These are phyloP conservation scores for Drosophila rhopaloa DNA, from an alignment of 1,140 invertebrate genomes.

Conservation along the genomic window DNA sequence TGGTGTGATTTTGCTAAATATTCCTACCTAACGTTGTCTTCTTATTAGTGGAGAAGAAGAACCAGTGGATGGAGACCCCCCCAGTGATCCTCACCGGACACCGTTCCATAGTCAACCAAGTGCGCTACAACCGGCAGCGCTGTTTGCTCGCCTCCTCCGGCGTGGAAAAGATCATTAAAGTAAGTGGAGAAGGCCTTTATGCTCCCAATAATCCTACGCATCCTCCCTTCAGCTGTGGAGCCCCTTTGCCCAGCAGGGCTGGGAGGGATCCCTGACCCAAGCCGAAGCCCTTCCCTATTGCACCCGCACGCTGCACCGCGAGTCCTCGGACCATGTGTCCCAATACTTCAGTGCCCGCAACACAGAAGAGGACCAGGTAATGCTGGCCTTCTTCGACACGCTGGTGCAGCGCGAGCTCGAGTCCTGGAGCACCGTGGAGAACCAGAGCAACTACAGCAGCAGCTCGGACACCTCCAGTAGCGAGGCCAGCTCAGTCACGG, in stretches of 20 bases:
- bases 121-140: constrained; percentile 94
- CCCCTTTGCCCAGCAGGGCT: constrained; percentile 88
- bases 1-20: background rate
- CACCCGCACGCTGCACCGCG: constrained; percentile 92
- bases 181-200: constrained; percentile 38
- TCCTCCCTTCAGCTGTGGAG: constrained; percentile 89
- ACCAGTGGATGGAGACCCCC: constrained; percentile 88
- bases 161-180: constrained; percentile 98
- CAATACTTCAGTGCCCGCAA: constrained; percentile 93
- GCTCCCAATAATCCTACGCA: background rate
- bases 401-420: constrained; percentile 95
- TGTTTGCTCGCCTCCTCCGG: constrained; percentile 96
- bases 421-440: constrained; percentile 87
- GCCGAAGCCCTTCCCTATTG: constrained; percentile 87
- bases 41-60: constrained; percentile 71
- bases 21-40: background rate
- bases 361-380: constrained; percentile 94
- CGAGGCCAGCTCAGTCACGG: constrained; percentile 33
- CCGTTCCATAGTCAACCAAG: constrained; percentile 98
- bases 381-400: constrained; percentile 99
- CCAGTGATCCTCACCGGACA: constrained; percentile 95
- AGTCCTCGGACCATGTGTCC: constrained; percentile 92
- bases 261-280: constrained; percentile 86
- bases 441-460: constrained; percentile 52
- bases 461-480: constrained; percentile 41